phyloP scores from a whole-genome alignment of 2,888 invertebrate species.

The Xanthia togata region DNA sequence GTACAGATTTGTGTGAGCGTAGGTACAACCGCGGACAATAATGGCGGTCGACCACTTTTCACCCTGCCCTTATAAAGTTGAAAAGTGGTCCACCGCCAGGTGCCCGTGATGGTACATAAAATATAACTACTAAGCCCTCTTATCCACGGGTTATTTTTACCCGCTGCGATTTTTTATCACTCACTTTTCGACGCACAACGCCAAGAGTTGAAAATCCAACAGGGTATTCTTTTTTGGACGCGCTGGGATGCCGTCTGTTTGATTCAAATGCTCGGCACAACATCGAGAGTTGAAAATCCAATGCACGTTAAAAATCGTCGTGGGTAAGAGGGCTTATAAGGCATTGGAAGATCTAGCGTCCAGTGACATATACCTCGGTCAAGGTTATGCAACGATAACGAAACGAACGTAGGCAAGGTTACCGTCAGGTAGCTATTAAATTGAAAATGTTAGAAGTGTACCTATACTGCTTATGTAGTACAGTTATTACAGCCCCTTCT shows the following conservation, averaged over 20 bases:
- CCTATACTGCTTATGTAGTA: neutral
- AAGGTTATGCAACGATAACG: conserved; percentile 4
- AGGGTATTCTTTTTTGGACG: neutral
- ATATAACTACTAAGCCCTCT: neutral
- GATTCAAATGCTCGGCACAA: no score
- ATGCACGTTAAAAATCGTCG: no score
- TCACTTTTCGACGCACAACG: no score
- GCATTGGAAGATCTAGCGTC: neutral
- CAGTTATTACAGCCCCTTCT: no score
- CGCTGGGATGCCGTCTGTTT: no score
- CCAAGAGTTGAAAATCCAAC: neutral
- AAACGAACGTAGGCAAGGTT: neutral
- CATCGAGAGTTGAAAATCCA: no score
- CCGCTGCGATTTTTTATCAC: no score
- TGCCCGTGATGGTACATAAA: neutral
- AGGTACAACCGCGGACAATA: no score
- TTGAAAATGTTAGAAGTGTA: conserved; percentile 2
- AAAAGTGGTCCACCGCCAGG: neutral
- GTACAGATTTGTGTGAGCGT: neutral
- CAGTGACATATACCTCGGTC: neutral
- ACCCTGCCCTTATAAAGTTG: neutral
- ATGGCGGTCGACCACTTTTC: neutral
- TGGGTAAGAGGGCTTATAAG: neutral
- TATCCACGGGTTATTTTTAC: no score
- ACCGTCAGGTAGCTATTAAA: conserved; percentile 1